A percentile compares a stretch with the other conserved stretches of the same genome.
Conservation (phyloP, 2,113 vertebrate genomes). For the Pampusana beccarii region DNA sequence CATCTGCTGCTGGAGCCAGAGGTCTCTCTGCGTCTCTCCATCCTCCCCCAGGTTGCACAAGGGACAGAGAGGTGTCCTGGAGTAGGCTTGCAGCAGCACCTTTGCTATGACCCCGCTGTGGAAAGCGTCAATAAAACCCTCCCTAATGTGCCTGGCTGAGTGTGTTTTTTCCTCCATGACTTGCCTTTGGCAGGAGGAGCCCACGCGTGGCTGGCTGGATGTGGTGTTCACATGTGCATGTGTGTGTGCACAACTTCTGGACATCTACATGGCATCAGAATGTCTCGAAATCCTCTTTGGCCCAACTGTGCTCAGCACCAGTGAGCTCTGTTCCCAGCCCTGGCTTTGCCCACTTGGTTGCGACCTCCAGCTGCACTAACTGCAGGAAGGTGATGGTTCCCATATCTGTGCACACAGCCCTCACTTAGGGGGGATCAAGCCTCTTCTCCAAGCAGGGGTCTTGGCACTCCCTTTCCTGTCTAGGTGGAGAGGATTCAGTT, state of each 20-base stretch:
- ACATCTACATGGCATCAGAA: accelerated
- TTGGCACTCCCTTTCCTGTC: too few species aligned
- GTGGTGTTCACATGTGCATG: accelerated
- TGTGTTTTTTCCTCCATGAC: background rate
- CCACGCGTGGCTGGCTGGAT: accelerated
- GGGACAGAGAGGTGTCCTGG: background rate
- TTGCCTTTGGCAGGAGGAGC: background rate
- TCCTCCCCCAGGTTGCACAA: background rate
- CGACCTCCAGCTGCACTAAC: background rate
- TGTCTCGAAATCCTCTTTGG: accelerated
- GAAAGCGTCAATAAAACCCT: constrained; percentile 24
- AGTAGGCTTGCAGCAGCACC: background rate
- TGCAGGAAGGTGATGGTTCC: background rate
- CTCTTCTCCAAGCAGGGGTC: too few species aligned
- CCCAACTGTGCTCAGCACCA: accelerated
- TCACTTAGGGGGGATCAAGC: background rate
- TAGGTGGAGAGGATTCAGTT: background rate
- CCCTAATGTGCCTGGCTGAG: background rate
- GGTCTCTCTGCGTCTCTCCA: background rate
- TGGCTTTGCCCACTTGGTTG: accelerated
- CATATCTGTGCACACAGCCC: accelerated
- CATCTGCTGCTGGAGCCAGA: background rate
- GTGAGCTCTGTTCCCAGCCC: too few species aligned
- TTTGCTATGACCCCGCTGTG: background rate
- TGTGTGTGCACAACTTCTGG: background rate